Evolutionary conservation across 2,888 invertebrate genomes (phyloP), one percentile per base, ranked within the genome.

Genomic region (Pyrgus malvae): DNA sequence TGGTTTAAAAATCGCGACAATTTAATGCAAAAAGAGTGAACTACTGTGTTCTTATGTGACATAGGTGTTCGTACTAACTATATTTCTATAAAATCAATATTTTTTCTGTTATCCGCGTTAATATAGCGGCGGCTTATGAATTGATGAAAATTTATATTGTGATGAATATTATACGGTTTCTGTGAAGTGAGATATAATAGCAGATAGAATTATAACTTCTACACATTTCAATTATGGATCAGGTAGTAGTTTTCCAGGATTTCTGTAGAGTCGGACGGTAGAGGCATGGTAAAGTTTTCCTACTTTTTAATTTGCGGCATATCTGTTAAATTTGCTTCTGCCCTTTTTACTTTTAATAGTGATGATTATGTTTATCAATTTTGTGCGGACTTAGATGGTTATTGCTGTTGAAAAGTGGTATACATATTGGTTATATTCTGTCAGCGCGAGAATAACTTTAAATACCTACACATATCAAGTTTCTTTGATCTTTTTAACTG

Each of bases 1-100:
- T 67, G 64, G 55, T 57, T 55, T 9, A 33, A 25, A 64, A 75
- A 83, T 83, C 80, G 8, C 62, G 25, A n/a, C 60, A 54, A 46
- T 25, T 53, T 56, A 55, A 57, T 70, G 59, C 25, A 45, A 48
- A 38, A 38, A 31, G 49, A 21, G 45, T 48, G 41, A 19, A 6
- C 48, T 61, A 17, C 54, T 33, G 55, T 60, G 58, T 21, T 46
- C 1, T 25, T 23, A 38, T 17, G 42, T 64, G 27, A 16, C 19
- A 48, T 45, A 11, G 16, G 17, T 23, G 53, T 23, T 16, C 9
- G 16, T 29, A 16, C 9, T 14, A 21, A 40, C 11, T 25, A 40
- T 53, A 53, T 53, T 53, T 53, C 16, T n/a, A 37, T 16, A 38
- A 14, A 38, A 35, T 23, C 29, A 29, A 37, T 29, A 17, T 31